Conservation (phyloP, 2,888 invertebrate species). For the Hetaerina titia region DNA sequence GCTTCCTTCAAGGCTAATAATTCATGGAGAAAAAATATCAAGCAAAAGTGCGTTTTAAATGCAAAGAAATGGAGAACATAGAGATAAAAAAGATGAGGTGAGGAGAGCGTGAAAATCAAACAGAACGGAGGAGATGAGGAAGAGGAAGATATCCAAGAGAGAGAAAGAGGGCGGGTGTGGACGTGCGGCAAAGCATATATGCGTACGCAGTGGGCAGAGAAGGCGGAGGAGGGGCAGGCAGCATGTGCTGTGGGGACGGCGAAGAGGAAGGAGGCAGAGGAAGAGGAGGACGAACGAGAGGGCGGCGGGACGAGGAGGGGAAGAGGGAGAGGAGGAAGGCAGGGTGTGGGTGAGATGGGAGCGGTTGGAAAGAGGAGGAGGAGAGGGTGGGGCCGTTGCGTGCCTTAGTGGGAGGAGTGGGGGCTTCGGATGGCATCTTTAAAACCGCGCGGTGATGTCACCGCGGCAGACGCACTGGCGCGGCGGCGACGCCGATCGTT, state of each 20-base stretch:
- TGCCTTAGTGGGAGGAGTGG: slow-evolving; percentile 30
- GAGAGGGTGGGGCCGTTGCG: slow-evolving; percentile 43
- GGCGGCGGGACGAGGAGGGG: slow-evolving; percentile 14
- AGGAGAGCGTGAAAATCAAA: background rate
- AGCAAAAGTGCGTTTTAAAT: too few species aligned
- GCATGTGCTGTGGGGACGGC: background rate
- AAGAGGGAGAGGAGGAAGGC: background rate
- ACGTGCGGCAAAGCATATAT: background rate
- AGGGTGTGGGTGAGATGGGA: background rate
- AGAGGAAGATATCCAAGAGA: too few species aligned
- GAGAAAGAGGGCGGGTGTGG: background rate
- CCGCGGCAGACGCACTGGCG: slow-evolving; percentile 63
- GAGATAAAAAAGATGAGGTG: background rate
- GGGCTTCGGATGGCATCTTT: slow-evolving; percentile 62
- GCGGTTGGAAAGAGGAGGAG: slow-evolving; percentile 1
- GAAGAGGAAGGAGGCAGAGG: background rate
- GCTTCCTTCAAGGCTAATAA: too few species aligned
- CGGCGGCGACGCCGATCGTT: slow-evolving; percentile 28
- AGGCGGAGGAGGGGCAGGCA: background rate
- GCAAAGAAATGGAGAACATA: background rate
- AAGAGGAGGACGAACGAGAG: background rate
- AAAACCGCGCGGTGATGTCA: slow-evolving; percentile 63
- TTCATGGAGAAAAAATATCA: too few species aligned
- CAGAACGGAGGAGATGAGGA: background rate
- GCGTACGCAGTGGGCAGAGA: background rate